Percentiles rank a stretch among this genome's conserved stretches.
Evolutionary conservation across 1,140 invertebrate species (phyloP).

Genomic region (Megalopta genalis): DNA sequence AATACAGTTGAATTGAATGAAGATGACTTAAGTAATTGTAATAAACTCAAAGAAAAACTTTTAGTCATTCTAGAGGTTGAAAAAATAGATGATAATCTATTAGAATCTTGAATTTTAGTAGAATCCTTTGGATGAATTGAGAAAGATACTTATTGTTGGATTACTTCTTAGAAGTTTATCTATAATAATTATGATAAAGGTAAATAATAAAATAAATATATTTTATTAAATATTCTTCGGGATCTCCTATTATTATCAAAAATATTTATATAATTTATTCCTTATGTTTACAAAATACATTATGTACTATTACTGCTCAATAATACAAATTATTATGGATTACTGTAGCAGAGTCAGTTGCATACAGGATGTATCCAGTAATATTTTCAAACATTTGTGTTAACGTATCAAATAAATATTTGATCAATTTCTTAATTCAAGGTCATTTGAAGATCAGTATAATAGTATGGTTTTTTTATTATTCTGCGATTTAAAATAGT

Average conservation of each 20-base stretch:
- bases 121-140: neutral
- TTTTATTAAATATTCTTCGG: conserved; percentile 8
- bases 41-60: conserved; percentile 76
- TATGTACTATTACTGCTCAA: too few species aligned
- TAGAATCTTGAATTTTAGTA: conserved; percentile 43
- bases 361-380: too few species aligned
- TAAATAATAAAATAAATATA: neutral
- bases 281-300: neutral
- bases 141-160: neutral
- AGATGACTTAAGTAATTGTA: conserved; percentile 71
- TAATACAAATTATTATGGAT: conserved; percentile 6
- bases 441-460: too few species aligned
- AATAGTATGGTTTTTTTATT: too few species aligned
- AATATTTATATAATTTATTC: conserved; percentile 23
- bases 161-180: neutral
- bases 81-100: conserved; percentile 80
- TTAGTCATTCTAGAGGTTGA: conserved; percentile 77
- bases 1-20: conserved; percentile 74
- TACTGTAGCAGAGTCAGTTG: too few species aligned
- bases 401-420: too few species aligned
- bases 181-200: neutral
- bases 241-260: neutral
- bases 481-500: too few species aligned
- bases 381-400: too few species aligned
- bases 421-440: too few species aligned